These are phyloP conservation scores for Tetraodon nigroviridis DNA, from an alignment of 2,113 vertebrate genomes.

Conservation along the genomic window DNA sequence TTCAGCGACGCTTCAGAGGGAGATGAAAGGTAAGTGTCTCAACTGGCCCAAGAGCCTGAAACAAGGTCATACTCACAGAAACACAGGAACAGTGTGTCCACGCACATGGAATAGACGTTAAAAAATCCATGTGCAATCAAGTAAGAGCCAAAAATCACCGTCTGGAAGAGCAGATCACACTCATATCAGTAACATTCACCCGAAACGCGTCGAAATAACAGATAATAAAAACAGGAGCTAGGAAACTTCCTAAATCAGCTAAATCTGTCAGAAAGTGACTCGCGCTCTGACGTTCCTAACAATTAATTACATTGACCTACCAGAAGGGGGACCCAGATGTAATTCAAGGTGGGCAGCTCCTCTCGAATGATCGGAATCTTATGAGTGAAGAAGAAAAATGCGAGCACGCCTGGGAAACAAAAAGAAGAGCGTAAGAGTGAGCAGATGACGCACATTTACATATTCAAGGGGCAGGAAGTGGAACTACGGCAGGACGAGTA, in stretches of 20 bases:
- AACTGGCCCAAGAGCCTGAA: background rate
- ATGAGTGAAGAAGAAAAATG: slow-evolving; percentile 90
- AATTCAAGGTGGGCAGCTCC: slow-evolving; percentile 84
- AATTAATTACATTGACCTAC: slow-evolving; percentile 71
- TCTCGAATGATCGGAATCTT: slow-evolving; percentile 78
- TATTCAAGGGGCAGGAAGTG: too few species aligned
- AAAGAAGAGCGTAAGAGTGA: background rate
- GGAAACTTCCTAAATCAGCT: too few species aligned
- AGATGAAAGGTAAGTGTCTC: background rate
- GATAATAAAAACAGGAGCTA: too few species aligned
- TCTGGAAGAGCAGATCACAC: slow-evolving; percentile 70
- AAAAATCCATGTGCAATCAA: slow-evolving; percentile 92
- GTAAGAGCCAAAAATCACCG: slow-evolving; percentile 88
- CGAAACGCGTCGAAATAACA: too few species aligned
- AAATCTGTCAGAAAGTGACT: background rate
- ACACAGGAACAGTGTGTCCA: slow-evolving; percentile 97
- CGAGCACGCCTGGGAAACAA: slow-evolving; percentile 80
- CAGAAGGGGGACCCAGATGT: slow-evolving; percentile 92
- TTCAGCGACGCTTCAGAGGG: too few species aligned
- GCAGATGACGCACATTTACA: too few species aligned
- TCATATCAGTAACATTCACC: background rate
- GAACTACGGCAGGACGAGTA: too few species aligned
- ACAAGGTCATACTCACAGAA: slow-evolving; percentile 88
- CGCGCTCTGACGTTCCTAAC: background rate
- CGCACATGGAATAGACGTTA: slow-evolving; percentile 94